Conservation (phyloP, 2,797 vertebrate genomes). For the Spheniscus humboldti region DNA sequence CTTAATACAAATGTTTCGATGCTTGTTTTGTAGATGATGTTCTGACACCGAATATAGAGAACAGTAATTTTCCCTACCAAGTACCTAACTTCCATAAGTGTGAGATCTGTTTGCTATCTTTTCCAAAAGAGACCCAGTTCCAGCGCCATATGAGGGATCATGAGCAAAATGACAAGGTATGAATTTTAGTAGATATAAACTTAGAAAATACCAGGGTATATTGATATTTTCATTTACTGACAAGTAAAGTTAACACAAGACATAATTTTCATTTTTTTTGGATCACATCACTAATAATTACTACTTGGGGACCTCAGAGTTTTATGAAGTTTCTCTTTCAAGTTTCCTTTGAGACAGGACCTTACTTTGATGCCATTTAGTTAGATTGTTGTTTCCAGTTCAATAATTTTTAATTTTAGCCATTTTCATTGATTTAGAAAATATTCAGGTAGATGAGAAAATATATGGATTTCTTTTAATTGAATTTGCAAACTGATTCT, state of each 20-base stretch:
- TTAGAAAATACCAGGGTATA: neutral
- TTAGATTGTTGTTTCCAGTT: neutral
- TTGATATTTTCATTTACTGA: neutral
- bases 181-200: neutral
- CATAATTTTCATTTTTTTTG: neutral
- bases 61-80: constrained; percentile 74
- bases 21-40: constrained; percentile 75
- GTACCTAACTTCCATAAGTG: constrained; percentile 86
- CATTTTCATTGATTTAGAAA: neutral
- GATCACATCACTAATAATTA: neutral
- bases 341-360: neutral
- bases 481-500: neutral
- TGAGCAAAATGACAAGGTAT: constrained; percentile 93
- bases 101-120: constrained; percentile 87
- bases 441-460: neutral
- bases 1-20: neutral
- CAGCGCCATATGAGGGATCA: constrained; percentile 94
- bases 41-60: constrained; percentile 75
- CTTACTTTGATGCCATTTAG: neutral
- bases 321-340: neutral
- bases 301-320: neutral
- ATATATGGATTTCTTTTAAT: neutral
- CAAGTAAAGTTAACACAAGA: neutral
- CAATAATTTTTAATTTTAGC: neutral
- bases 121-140: constrained; percentile 90